Conservation (phyloP, 2,113 vertebrate species). For the Alaudala cheleensis region DNA sequence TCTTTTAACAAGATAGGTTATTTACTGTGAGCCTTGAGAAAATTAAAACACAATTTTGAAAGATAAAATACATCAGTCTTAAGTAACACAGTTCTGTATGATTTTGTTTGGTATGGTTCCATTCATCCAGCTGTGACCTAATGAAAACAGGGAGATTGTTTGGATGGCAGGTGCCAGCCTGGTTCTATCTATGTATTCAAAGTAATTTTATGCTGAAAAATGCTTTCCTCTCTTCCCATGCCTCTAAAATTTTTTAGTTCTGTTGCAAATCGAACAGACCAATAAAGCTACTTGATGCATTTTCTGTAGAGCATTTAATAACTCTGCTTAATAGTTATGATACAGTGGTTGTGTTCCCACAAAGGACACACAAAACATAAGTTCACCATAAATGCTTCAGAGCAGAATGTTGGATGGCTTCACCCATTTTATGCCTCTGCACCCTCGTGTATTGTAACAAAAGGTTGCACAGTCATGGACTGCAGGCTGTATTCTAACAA, state of each 20-base stretch:
- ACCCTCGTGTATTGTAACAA: accelerated
- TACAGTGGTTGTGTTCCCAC: neutral
- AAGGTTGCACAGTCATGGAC: neutral
- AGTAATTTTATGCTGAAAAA: neutral
- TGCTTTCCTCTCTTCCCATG: neutral
- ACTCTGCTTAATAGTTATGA: neutral
- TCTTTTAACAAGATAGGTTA: neutral
- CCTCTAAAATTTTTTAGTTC: neutral
- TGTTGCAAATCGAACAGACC: neutral
- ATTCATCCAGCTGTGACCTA: neutral
- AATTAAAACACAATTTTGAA: neutral
- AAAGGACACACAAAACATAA: neutral
- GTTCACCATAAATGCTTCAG: neutral
- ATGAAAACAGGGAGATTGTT: neutral
- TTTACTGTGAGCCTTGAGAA: neutral
- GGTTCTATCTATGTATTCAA: neutral
- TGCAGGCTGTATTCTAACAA: neutral
- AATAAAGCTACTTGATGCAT: neutral
- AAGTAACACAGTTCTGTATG: neutral
- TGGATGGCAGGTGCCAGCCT: neutral
- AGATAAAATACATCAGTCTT: neutral
- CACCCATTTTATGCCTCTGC: neutral
- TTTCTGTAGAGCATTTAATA: neutral
- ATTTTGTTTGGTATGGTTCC: neutral
- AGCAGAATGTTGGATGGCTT: neutral